Evolutionary conservation across 1,140 invertebrate species (phyloP).

Genomic region (Drosophila leontia): DNA sequence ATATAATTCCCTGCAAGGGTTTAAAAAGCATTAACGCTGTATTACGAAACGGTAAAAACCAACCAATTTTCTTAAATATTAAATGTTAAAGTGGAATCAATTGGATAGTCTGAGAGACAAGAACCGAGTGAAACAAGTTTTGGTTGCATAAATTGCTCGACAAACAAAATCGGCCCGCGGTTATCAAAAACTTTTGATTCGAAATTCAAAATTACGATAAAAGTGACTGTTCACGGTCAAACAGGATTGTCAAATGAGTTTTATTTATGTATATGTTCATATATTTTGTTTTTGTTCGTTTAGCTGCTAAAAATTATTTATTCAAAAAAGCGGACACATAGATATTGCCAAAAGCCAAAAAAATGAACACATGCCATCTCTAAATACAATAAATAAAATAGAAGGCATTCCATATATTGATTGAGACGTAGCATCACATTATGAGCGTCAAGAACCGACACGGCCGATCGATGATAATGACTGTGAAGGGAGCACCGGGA

Average conservation of each 20-base stretch:
- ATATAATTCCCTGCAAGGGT: no score
- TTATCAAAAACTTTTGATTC: constrained; percentile 32
- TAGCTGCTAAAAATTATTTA: constrained; percentile 63
- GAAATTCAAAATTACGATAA: constrained; percentile 66
- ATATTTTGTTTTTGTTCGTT: constrained; percentile 15
- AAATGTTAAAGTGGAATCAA: neutral
- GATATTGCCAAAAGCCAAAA: constrained; percentile 43
- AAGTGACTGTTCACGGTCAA: constrained; percentile 63
- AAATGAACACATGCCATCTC: constrained; percentile 16
- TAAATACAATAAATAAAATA: constrained; percentile 19
- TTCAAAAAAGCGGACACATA: constrained; percentile 67
- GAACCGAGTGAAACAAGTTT: constrained; percentile 40
- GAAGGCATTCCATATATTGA: constrained; percentile 30
- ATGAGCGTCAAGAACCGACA: neutral
- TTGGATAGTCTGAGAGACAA: neutral
- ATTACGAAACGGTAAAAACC: neutral
- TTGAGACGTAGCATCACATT: constrained; percentile 32
- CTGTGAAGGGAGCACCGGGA: neutral
- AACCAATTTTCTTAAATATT: neutral
- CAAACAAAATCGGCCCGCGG: constrained; percentile 15
- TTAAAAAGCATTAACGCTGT: neutral
- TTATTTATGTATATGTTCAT: constrained; percentile 7
- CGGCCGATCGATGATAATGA: constrained; percentile 7
- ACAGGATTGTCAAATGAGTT: constrained; percentile 60
- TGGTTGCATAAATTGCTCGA: constrained; percentile 53